Evolutionary conservation across 2,113 vertebrate species (phyloP).

Genomic region (Pluvianellus socialis): DNA sequence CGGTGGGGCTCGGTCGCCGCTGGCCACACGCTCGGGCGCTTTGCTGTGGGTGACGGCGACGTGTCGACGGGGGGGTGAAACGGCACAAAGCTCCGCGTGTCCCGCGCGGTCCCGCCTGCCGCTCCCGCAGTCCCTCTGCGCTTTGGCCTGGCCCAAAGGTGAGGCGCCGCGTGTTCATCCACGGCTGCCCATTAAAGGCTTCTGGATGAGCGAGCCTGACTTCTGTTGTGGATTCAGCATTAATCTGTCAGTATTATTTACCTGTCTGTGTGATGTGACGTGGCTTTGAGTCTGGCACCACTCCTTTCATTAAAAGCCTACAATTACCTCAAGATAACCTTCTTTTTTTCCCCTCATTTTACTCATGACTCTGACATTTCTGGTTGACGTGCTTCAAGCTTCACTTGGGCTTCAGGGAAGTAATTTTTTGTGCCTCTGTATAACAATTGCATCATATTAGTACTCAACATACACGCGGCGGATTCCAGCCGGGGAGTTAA

Average conservation of each 20-base stretch:
- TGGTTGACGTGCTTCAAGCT: background rate
- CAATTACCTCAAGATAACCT: background rate
- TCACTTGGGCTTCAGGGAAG: background rate
- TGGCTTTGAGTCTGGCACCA: background rate
- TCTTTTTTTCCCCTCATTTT: background rate
- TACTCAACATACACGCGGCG: accelerated
- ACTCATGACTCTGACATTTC: background rate
- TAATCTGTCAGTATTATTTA: background rate
- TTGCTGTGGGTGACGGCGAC: background rate
- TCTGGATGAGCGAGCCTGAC: background rate
- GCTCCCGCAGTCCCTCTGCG: accelerated
- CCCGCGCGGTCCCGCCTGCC: background rate
- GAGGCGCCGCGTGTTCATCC: background rate
- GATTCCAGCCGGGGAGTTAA: background rate
- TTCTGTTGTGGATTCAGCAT: background rate
- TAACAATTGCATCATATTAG: background rate
- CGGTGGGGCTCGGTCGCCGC: accelerated
- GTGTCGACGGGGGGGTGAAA: accelerated
- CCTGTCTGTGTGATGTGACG: background rate
- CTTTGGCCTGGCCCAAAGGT: background rate
- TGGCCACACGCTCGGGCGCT: accelerated
- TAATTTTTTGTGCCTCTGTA: background rate
- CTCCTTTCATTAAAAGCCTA: background rate
- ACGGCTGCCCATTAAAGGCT: background rate
- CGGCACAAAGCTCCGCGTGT: background rate